Evolutionary conservation across 2,888 invertebrate species (phyloP), one percentile per base, ranked within the genome.

Genomic region (Antitype chi): DNA sequence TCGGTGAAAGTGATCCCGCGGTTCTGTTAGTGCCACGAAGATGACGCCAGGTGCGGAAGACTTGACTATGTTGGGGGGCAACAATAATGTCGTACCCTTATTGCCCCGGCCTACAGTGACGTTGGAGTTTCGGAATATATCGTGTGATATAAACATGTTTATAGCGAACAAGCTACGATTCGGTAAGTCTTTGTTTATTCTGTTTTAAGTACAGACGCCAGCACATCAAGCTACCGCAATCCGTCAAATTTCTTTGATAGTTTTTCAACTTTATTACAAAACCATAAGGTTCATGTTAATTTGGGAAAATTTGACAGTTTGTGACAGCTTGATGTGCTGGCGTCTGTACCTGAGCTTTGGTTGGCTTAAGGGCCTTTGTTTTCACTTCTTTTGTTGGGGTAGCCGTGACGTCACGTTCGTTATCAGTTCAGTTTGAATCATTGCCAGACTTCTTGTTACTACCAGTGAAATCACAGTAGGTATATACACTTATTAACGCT

Each of bases 81-180:
- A 96, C 85, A 96, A 96, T 83, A 96, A 96, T 81, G 94, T 96
- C 20, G 89, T 93, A n/a, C 94, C 96, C 23, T 82, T 95, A n/a
- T 72, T 95, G 28, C 94, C 95, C 0, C 97, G 98, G 84, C 97
- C 97, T 63, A 97, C 97, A 20, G 97, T 98, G 76, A 97, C 98
- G 85, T 93, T 98, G 74, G 97, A 97, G 82, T 98, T 98, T 91
- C 97, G 96, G 76, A 97, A 98, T 89, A 96, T 98, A 53, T 97
- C 97, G 1, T 98, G 98, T 89, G 93, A 96, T 9, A 96, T 98
- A 53, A 97, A 96, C 83, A 95, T 96, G 66, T 97, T 98, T 93
- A 96, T 95, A 49, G 87, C 97, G 63, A 94, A 94, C 59, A 97
- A 97, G 86, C 91, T 97, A n/a, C 94, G 96, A 82, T 95, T 97